These are phyloP conservation scores for Prosapia bicincta DNA, from an alignment of 2,888 invertebrate species.

Conservation along the genomic window DNA sequence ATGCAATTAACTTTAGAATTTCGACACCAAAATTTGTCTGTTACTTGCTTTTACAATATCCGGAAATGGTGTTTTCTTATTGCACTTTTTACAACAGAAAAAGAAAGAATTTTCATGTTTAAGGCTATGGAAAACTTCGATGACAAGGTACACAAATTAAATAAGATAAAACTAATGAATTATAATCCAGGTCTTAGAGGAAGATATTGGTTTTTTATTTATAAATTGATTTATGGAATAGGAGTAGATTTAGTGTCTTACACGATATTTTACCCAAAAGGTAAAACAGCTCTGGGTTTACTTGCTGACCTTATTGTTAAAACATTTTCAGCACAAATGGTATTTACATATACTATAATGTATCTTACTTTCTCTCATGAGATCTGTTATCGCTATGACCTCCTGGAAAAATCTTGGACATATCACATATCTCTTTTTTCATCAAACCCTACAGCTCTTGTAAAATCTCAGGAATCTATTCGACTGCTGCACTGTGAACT, in stretches of 20 bases:
- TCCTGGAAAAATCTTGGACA: neutral
- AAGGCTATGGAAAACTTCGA: constrained; percentile 16
- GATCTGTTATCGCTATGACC: constrained; percentile 8
- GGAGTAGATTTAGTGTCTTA: constrained; percentile 15
- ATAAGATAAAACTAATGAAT: neutral
- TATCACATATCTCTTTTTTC: neutral
- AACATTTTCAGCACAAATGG: constrained; percentile 15
- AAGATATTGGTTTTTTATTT: constrained; percentile 8
- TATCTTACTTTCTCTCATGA: constrained; percentile 12
- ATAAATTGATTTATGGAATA: constrained; percentile 16
- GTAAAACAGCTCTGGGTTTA: constrained; percentile 10
- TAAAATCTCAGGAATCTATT: neutral
- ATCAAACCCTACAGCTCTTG: neutral
- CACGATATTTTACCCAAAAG: constrained; percentile 18
- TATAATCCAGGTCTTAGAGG: constrained; percentile 9
- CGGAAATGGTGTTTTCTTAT: constrained; percentile 19
- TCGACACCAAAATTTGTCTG: constrained; percentile 12
- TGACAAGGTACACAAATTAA: neutral
- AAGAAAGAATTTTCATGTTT: constrained; percentile 4
- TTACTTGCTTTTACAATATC: constrained; percentile 16
- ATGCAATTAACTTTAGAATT: constrained; percentile 22
- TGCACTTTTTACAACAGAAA: constrained; percentile 17
- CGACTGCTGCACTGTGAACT: constrained; percentile 11
- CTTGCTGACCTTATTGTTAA: constrained; percentile 16
- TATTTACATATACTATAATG: constrained; percentile 14